phyloP scores from a whole-genome alignment of 2,797 vertebrate species.

The Sebastes dallii region DNA sequence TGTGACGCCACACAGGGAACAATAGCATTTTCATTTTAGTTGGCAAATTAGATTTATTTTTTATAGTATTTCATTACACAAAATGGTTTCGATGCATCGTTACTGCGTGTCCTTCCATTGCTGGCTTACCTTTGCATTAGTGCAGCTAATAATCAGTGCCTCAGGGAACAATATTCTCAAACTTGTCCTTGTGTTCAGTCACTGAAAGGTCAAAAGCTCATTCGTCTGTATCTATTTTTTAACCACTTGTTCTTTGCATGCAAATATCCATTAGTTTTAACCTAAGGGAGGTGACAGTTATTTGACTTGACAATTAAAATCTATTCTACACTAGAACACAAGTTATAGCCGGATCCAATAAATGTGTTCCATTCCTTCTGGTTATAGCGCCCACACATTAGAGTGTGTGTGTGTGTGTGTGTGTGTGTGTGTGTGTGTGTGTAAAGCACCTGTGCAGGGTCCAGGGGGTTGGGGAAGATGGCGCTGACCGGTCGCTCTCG shows the following conservation, averaged over 20 bases:
- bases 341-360: neutral
- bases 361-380: neutral
- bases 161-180: neutral
- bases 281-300: neutral
- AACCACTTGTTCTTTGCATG: neutral
- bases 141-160: neutral
- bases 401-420: neutral
- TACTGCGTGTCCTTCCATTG: too few relatives aligned
- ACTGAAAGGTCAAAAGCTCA: neutral
- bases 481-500: slow-evolving; percentile 96
- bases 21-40: neutral
- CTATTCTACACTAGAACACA: neutral
- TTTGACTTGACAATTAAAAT: neutral
- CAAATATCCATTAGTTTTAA: neutral
- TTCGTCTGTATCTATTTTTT: neutral
- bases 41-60: neutral
- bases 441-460: slow-evolving; percentile 88
- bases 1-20: neutral
- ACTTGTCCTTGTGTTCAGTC: neutral
- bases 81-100: neutral
- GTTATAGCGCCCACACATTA: neutral
- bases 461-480: slow-evolving; percentile 90
- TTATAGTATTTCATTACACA: neutral
- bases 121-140: neutral
- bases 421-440: neutral